Percentiles rank a stretch among this genome's conserved stretches.
Conservation (phyloP, 2,888 invertebrate genomes). For the Fragum sueziense region DNA sequence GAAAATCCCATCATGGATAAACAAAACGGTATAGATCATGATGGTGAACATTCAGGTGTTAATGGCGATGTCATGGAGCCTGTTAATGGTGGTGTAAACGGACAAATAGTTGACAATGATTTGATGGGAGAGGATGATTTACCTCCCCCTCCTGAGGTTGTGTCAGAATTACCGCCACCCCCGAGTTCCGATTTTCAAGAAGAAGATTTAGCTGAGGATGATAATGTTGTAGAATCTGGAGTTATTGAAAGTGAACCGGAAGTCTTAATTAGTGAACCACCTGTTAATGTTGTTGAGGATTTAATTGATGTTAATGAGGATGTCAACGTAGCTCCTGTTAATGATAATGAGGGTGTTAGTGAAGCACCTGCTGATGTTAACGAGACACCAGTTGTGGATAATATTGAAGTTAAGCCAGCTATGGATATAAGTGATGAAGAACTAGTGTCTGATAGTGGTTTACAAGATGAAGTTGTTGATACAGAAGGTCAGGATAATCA, state of each 20-base stretch:
- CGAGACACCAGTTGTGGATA: slow-evolving; percentile 37
- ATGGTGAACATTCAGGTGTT: slow-evolving; percentile 21
- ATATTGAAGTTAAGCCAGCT: slow-evolving; percentile 17
- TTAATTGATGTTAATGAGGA: slow-evolving; percentile 1
- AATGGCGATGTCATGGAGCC: slow-evolving; percentile 26
- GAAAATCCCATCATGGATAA: slow-evolving; percentile 36
- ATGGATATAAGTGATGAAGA: slow-evolving; percentile 56
- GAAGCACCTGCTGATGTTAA: slow-evolving; percentile 38
- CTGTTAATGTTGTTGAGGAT: slow-evolving; percentile 22
- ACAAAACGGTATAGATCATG: slow-evolving; percentile 30
- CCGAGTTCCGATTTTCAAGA: slow-evolving; percentile 40
- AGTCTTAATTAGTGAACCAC: slow-evolving; percentile 16
- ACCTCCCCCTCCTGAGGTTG: slow-evolving; percentile 58
- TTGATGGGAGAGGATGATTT: slow-evolving; percentile 47
- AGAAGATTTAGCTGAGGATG: slow-evolving; percentile 29
- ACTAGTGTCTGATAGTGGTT: slow-evolving; percentile 57
- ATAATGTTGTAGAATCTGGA: slow-evolving; percentile 25
- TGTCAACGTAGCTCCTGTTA: slow-evolving; percentile 13
- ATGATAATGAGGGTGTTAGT: slow-evolving; percentile 26
- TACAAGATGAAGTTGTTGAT: slow-evolving; percentile 47
- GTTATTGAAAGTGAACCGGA: slow-evolving; percentile 15
- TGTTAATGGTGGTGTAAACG: slow-evolving; percentile 53
- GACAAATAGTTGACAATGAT: slow-evolving; percentile 30
- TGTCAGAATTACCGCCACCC: slow-evolving; percentile 54
- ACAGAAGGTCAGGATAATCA: slow-evolving; percentile 45